phyloP scores from a whole-genome alignment of 1,140 invertebrate genomes.

The Bombus impatiens region DNA sequence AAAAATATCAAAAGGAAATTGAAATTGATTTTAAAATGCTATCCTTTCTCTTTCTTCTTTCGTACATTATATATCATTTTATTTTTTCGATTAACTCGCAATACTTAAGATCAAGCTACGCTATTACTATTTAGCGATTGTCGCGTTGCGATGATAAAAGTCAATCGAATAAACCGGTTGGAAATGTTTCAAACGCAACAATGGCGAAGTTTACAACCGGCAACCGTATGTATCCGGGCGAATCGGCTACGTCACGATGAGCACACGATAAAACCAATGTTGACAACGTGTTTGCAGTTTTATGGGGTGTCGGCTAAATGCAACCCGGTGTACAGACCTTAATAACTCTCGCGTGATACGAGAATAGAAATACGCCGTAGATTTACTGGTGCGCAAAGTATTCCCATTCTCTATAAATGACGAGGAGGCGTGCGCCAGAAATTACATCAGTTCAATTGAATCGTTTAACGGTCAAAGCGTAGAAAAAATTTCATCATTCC shows the following conservation, averaged over 20 bases:
- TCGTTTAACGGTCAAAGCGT: background rate
- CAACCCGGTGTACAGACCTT: conserved; percentile 30
- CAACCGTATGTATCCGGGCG: conserved; percentile 38
- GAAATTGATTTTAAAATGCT: no score
- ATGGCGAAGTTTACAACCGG: conserved; percentile 2
- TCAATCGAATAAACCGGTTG: no score
- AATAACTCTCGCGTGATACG: conserved; percentile 49
- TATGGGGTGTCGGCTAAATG: conserved; percentile 63
- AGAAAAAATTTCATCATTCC: background rate
- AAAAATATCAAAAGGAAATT: no score
- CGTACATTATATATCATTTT: no score
- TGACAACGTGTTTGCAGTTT: conserved; percentile 65
- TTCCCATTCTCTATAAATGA: conserved; percentile 20
- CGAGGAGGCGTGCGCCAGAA: background rate
- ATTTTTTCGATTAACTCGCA: background rate
- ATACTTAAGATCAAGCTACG: background rate
- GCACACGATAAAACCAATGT: conserved; percentile 65
- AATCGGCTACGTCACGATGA: conserved; percentile 35
- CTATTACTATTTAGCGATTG: background rate
- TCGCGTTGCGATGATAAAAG: no score
- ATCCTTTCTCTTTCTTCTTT: no score
- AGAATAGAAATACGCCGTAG: conserved; percentile 38
- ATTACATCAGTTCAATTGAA: conserved; percentile 35
- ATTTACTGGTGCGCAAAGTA: conserved; percentile 28
- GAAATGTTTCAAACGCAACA: conserved; percentile 9